These are phyloP conservation scores for Gallinago solitaria DNA, from an alignment of 2,797 vertebrate genomes.

Conservation along the genomic window DNA sequence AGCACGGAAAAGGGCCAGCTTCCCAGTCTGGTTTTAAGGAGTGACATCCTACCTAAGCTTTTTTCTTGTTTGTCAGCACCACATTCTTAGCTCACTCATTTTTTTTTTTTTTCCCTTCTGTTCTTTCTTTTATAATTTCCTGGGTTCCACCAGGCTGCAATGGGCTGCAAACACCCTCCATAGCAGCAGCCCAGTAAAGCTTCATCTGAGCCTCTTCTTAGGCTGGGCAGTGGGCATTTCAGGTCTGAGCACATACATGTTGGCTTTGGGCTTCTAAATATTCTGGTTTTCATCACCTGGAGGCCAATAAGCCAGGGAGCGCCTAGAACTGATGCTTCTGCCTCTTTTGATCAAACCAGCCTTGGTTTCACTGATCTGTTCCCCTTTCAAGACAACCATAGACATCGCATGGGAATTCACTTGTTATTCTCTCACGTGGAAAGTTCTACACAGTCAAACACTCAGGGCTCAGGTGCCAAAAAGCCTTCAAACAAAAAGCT, in stretches of 20 bases:
- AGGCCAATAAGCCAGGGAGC: neutral
- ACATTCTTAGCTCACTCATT: neutral
- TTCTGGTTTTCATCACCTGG: neutral
- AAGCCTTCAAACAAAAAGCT: neutral
- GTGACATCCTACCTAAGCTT: neutral
- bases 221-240: neutral
- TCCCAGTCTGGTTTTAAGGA: neutral
- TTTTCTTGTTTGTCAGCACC: neutral
- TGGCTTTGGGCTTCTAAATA: neutral
- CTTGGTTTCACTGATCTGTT: neutral
- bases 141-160: neutral
- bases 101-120: neutral
- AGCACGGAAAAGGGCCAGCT: neutral
- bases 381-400: neutral
- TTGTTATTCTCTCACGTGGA: neutral
- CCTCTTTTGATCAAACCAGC: neutral
- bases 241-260: neutral
- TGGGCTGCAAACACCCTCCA: neutral
- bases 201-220: neutral
- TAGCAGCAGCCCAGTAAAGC: neutral
- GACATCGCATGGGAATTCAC: neutral
- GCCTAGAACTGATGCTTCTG: neutral
- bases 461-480: constrained; percentile 27
- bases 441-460: neutral
- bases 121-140: neutral